A percentile compares a stretch with the other conserved stretches of the same genome.
phyloP scores from a whole-genome alignment of 2,797 vertebrate genomes.

The Merluccius polli region DNA sequence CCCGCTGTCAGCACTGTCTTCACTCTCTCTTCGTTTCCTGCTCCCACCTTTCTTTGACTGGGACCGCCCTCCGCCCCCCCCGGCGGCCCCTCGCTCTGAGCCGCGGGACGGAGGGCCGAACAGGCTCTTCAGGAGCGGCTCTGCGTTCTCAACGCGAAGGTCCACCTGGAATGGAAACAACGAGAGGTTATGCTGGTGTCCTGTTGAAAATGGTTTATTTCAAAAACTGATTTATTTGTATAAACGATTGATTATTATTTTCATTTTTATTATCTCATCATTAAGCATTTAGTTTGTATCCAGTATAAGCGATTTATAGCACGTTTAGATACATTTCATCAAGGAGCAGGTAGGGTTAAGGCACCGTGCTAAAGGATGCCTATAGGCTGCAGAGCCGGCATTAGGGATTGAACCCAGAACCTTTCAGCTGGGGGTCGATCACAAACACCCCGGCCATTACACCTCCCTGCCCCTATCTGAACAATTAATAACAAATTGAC shows the following conservation, averaged over 20 bases:
- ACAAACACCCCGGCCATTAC: neutral
- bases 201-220: neutral
- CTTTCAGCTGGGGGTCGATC: neutral
- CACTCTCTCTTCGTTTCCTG: constrained; percentile 40
- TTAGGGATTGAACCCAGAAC: neutral
- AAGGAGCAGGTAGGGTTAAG: neutral
- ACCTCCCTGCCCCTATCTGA: neutral
- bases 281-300: neutral
- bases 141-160: constrained; percentile 77
- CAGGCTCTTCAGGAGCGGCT: constrained; percentile 69
- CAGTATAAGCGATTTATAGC: neutral
- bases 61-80: constrained; percentile 30
- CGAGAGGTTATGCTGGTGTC: neutral
- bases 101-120: constrained; percentile 60
- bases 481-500: neutral
- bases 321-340: neutral
- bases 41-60: constrained; percentile 25
- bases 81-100: constrained; percentile 38
- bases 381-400: neutral
- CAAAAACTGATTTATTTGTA: no score
- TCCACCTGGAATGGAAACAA: constrained; percentile 65
- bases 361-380: neutral
- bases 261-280: neutral
- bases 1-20: constrained; percentile 37
- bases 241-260: neutral